Evolutionary conservation across 2,797 vertebrate species (phyloP).

Genomic region (Ctenosaura bakeri): DNA sequence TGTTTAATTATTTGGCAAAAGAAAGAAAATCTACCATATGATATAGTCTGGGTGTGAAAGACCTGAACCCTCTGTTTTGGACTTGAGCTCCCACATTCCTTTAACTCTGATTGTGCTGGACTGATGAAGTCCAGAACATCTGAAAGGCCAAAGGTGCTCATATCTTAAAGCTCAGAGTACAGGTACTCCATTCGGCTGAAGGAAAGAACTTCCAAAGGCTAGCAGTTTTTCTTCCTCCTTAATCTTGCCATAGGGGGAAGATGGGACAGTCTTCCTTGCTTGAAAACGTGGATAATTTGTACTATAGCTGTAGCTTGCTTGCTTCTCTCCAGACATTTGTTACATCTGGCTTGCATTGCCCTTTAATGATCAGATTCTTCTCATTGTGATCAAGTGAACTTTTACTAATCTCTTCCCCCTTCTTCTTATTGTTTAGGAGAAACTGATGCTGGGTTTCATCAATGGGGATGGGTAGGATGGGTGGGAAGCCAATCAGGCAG

Average conservation of each 20-base stretch:
- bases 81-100: not conserved
- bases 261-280: slow-evolving; percentile 18
- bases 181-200: not conserved
- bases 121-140: no score
- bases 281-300: not conserved
- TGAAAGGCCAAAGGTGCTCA: no score
- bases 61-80: not conserved
- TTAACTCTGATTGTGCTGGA: no score
- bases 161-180: no score
- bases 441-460: slow-evolving; percentile 84
- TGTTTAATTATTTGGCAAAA: no score
- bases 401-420: slow-evolving; percentile 76
- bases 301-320: not conserved
- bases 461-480: slow-evolving; percentile 52
- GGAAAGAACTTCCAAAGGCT: not conserved
- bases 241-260: not conserved
- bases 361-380: slow-evolving; percentile 76
- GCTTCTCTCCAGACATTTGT: slow-evolving; percentile 44
- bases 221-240: slow-evolving; percentile 23
- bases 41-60: no score
- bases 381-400: slow-evolving; percentile 81
- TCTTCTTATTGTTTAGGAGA: slow-evolving; percentile 78
- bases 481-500: slow-evolving; percentile 42
- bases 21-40: no score
- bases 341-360: slow-evolving; percentile 79